A percentile compares a stretch with the other conserved stretches of the same genome.
Evolutionary conservation across 1,140 invertebrate genomes (phyloP).

Genomic region (Orussus abietinus): DNA sequence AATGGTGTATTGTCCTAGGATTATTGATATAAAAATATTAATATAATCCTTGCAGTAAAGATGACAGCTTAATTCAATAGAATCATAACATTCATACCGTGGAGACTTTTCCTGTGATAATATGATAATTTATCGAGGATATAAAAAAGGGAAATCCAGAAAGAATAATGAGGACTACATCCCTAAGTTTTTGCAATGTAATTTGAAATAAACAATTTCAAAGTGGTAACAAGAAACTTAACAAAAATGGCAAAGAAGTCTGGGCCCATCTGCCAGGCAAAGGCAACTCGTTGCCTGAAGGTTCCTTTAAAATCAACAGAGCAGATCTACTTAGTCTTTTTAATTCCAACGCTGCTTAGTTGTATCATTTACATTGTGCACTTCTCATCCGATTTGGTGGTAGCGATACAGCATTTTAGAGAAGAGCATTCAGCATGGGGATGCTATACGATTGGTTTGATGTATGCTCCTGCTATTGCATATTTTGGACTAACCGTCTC

Average conservation of each 20-base stretch:
- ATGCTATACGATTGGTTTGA: slow-evolving; percentile 50
- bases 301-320: slow-evolving; percentile 52
- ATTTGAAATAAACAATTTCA: slow-evolving; percentile 7
- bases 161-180: no score
- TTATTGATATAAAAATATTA: no score
- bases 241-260: slow-evolving; percentile 25
- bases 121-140: no score
- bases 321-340: slow-evolving; percentile 49
- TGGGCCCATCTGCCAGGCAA: slow-evolving; percentile 28
- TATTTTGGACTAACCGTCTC: slow-evolving; percentile 58
- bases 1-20: no score
- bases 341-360: slow-evolving; percentile 47
- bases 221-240: slow-evolving; percentile 3
- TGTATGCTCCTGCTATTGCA: slow-evolving; percentile 54
- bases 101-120: no score
- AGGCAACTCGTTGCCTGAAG: slow-evolving; percentile 31
- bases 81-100: no score
- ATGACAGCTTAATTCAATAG: no score
- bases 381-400: slow-evolving; percentile 50
- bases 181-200: no score
- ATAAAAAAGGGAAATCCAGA: no score
- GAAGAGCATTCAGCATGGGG: slow-evolving; percentile 52
- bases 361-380: slow-evolving; percentile 50
- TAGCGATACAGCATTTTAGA: slow-evolving; percentile 49
- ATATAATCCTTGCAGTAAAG: no score